These are phyloP conservation scores for Ictalurus punctatus DNA, from an alignment of 2,113 vertebrate genomes.

Conservation along the genomic window DNA sequence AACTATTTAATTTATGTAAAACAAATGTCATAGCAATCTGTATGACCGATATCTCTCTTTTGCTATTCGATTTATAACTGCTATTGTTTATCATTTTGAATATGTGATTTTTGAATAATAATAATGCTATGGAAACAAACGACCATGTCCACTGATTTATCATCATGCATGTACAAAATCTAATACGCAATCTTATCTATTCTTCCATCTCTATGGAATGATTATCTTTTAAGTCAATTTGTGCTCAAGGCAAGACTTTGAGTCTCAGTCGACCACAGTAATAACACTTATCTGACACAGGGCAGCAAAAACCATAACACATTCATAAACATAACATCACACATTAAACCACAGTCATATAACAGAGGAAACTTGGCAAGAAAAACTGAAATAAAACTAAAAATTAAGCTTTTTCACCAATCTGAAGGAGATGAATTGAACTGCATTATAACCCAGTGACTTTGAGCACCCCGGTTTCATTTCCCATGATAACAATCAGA, in stretches of 20 bases:
- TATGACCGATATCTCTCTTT: not conserved
- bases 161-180: conserved; percentile 11
- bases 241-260: not conserved
- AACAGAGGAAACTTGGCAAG: conserved; percentile 15
- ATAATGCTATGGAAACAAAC: conserved; percentile 13
- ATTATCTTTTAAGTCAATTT: conserved; percentile 3
- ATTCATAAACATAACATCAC: conserved; percentile 31
- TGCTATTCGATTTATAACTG: conserved; percentile 1
- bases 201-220: not conserved
- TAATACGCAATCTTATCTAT: not conserved
- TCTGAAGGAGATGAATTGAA: not conserved
- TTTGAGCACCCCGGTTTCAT: not conserved
- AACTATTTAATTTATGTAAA: conserved; percentile 20
- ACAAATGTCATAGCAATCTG: not conserved
- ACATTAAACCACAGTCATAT: conserved; percentile 23
- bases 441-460: not conserved
- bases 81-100: conserved; percentile 32
- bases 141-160: conserved; percentile 6
- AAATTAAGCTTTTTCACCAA: conserved; percentile 37
- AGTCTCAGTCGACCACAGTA: conserved; percentile 12
- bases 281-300: conserved; percentile 24
- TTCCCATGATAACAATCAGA: not conserved
- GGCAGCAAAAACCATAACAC: conserved; percentile 27
- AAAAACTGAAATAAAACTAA: not conserved
- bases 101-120: conserved; percentile 31